phyloP scores from a whole-genome alignment of 2,113 vertebrate species.

The Cyanoramphus novaezelandiae region DNA sequence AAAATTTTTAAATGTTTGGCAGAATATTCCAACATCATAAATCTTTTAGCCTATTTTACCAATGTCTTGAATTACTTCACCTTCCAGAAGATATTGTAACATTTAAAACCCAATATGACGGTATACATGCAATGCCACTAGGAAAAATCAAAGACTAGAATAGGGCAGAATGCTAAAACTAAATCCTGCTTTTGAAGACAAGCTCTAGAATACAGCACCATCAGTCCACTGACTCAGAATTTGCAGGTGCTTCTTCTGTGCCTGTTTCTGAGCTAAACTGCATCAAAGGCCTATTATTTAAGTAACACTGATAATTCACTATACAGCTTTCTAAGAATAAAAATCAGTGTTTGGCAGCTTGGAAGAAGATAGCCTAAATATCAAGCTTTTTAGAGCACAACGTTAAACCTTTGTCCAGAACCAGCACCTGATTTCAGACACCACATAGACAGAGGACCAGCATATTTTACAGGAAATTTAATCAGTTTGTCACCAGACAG shows the following conservation, averaged over 20 bases:
- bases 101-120: not conserved
- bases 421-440: not conserved
- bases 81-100: not conserved
- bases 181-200: not conserved
- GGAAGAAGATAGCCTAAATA: not conserved
- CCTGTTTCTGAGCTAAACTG: not conserved
- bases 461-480: not conserved
- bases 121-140: not conserved
- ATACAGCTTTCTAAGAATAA: not conserved
- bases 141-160: not conserved
- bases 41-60: not conserved
- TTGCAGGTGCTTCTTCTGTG: not conserved
- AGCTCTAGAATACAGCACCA: not conserved
- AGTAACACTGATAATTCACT: not conserved
- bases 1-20: not conserved
- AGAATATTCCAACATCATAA: not conserved
- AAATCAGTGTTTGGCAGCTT: not conserved
- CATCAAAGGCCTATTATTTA: not conserved
- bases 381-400: not conserved
- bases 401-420: not conserved
- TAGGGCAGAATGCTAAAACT: not conserved
- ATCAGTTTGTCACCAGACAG: not conserved
- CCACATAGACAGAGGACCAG: not conserved
- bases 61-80: not conserved
- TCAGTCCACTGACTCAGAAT: not conserved